Evolutionary conservation across 2,113 vertebrate species (phyloP).

Genomic region (Osmerus mordax): DNA sequence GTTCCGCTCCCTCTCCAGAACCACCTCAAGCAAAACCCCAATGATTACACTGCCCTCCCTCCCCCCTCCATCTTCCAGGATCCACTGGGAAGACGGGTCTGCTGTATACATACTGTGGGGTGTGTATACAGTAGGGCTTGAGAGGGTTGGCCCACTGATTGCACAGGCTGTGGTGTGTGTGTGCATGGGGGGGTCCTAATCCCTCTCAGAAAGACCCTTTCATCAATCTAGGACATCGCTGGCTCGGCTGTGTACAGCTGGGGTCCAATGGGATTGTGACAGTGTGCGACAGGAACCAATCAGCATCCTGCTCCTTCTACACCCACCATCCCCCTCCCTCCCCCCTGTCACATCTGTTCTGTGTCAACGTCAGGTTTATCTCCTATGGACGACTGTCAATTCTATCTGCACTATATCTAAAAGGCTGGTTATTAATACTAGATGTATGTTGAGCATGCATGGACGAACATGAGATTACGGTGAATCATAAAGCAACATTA

Average conservation of each 20-base stretch:
- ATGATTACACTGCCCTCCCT: conserved; percentile 45
- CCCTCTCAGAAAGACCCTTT: conserved; percentile 46
- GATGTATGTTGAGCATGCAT: conserved; percentile 16
- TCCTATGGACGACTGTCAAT: conserved; percentile 25
- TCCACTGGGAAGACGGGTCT: conserved; percentile 24
- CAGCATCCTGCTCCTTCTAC: conserved; percentile 28
- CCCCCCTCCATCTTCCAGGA: conserved; percentile 38
- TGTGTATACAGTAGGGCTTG: conserved; percentile 36
- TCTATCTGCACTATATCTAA: too few relatives aligned
- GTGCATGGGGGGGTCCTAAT: conserved; percentile 33
- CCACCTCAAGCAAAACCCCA: conserved; percentile 57
- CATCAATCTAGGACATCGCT: conserved; percentile 57
- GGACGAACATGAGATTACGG: neutral
- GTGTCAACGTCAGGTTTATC: conserved; percentile 12
- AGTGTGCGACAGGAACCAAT: conserved; percentile 43
- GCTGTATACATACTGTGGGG: conserved; percentile 47
- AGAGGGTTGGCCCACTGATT: conserved; percentile 51
- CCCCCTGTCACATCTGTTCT: conserved; percentile 40
- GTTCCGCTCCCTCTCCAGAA: conserved; percentile 43
- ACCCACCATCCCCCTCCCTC: too few relatives aligned
- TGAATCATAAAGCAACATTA: too few relatives aligned
- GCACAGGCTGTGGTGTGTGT: conserved; percentile 24
- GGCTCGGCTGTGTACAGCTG: conserved; percentile 51
- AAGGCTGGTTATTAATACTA: conserved; percentile 34
- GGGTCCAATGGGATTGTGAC: conserved; percentile 34